Evolutionary conservation across 2,797 vertebrate species (phyloP).

Genomic region (Remorina albescens): DNA sequence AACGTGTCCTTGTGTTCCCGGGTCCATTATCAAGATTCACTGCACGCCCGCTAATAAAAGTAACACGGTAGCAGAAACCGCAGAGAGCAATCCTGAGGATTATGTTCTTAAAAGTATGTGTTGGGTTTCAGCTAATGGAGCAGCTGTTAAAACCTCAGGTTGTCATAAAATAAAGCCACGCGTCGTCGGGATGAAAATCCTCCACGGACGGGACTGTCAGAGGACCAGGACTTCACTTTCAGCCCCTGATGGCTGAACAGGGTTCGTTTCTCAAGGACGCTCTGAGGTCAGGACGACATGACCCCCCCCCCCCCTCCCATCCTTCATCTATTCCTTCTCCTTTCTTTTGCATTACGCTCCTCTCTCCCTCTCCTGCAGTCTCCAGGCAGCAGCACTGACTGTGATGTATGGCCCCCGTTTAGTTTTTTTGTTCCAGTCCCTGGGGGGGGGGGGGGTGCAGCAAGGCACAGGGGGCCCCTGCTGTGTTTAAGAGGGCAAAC

Average conservation of each 20-base stretch:
- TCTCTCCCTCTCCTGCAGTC: background rate
- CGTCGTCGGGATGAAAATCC: too few species aligned
- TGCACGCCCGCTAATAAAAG: too few species aligned
- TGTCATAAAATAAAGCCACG: too few species aligned
- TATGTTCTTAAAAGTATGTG: too few species aligned
- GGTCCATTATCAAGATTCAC: too few species aligned
- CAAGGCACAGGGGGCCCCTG: constrained; percentile 33
- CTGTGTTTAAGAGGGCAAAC: constrained; percentile 63
- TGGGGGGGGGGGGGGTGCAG: constrained; percentile 50
- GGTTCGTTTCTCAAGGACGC: constrained; percentile 3
- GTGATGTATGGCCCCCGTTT: constrained; percentile 72
- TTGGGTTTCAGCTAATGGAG: too few species aligned
- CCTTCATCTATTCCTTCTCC: too few species aligned
- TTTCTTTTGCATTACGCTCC: background rate
- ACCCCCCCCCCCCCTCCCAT: background rate
- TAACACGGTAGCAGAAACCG: too few species aligned
- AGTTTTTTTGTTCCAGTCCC: constrained; percentile 36
- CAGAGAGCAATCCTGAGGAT: too few species aligned
- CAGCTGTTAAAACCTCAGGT: too few species aligned
- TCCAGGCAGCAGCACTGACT: constrained; percentile 35
- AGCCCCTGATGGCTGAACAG: background rate
- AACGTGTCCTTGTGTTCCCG: too few species aligned
- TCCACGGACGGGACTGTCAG: too few species aligned
- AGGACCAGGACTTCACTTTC: background rate
- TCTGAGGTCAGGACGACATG: background rate